Percentiles rank a stretch among this genome's conserved stretches.
These are phyloP conservation scores for Kryphioiulus occultus DNA, from an alignment of 2,888 invertebrate genomes.

Conservation along the genomic window DNA sequence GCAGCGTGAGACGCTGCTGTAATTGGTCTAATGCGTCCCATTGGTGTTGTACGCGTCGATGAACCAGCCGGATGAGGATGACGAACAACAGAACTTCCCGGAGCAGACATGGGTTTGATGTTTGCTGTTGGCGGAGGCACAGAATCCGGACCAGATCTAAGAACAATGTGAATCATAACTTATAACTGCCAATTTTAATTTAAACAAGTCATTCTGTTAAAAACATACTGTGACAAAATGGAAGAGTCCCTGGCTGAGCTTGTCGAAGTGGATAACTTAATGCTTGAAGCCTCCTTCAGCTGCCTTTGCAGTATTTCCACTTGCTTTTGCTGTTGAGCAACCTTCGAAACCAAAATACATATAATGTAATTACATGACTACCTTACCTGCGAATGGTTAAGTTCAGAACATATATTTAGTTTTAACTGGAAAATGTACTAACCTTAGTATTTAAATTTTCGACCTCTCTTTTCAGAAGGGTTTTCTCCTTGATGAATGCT, in stretches of 20 bases:
- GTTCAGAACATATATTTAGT: not conserved
- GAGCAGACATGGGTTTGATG: slow-evolving; percentile 91
- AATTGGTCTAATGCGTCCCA: slow-evolving; percentile 93
- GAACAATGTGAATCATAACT: not conserved
- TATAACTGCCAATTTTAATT: not conserved
- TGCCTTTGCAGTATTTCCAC: slow-evolving; percentile 58
- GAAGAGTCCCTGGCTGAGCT: slow-evolving; percentile 67
- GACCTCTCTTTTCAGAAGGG: slow-evolving; percentile 39
- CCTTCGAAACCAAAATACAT: slow-evolving; percentile 54
- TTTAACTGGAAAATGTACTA: not conserved
- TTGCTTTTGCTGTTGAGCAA: slow-evolving; percentile 58
- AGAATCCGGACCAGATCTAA: slow-evolving; percentile 56
- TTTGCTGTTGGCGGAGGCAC: slow-evolving; percentile 82
- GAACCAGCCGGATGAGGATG: slow-evolving; percentile 55
- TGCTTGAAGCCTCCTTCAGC: slow-evolving; percentile 58
- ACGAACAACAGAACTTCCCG: slow-evolving; percentile 58
- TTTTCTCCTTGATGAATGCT: slow-evolving; percentile 22
- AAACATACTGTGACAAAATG: slow-evolving; percentile 55
- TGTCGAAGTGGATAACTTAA: slow-evolving; percentile 66
- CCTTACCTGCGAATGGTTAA: not conserved
- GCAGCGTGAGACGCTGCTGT: slow-evolving; percentile 68
- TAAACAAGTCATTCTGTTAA: not conserved
- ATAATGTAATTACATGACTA: slow-evolving; percentile 51
- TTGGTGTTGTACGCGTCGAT: slow-evolving; percentile 77
- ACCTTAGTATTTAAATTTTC: slow-evolving; percentile 45